Evolutionary conservation across 2,888 invertebrate species (phyloP).

Genomic region (Dasysyrphus albostriatus): DNA sequence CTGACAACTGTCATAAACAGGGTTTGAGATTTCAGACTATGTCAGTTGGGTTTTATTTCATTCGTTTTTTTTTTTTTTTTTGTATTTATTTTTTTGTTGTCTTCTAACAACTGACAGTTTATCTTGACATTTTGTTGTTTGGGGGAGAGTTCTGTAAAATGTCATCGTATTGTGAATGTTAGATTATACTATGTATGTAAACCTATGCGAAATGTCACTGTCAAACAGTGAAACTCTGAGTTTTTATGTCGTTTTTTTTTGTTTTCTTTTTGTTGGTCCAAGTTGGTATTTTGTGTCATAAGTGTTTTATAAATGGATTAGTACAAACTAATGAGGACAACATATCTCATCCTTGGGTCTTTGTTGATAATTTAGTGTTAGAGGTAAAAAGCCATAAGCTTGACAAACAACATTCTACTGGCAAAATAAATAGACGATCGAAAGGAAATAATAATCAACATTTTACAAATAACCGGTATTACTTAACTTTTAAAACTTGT

Average conservation of each 20-base stretch:
- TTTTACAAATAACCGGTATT: too few relatives aligned
- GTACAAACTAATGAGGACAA: background rate
- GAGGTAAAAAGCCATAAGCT: too few relatives aligned
- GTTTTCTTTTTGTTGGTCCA: constrained; percentile 27
- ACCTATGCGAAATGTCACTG: constrained; percentile 65
- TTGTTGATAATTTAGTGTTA: too few relatives aligned
- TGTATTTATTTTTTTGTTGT: background rate
- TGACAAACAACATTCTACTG: too few relatives aligned
- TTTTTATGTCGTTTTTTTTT: constrained; percentile 16
- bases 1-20: constrained; percentile 79
- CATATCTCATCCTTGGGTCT: too few relatives aligned
- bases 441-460: too few relatives aligned
- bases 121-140: constrained; percentile 58
- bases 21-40: constrained; percentile 73
- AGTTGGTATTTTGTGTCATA: constrained; percentile 60
- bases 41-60: constrained; percentile 60
- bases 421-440: too few relatives aligned
- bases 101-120: constrained; percentile 34
- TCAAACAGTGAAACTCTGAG: constrained; percentile 54
- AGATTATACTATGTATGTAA: background rate
- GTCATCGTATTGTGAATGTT: constrained; percentile 65
- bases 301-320: constrained; percentile 42
- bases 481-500: too few relatives aligned
- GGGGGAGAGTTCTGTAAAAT: constrained; percentile 39
- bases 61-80: background rate